Conservation (phyloP, 2,797 vertebrate genomes). For the Mus caroli region DNA sequence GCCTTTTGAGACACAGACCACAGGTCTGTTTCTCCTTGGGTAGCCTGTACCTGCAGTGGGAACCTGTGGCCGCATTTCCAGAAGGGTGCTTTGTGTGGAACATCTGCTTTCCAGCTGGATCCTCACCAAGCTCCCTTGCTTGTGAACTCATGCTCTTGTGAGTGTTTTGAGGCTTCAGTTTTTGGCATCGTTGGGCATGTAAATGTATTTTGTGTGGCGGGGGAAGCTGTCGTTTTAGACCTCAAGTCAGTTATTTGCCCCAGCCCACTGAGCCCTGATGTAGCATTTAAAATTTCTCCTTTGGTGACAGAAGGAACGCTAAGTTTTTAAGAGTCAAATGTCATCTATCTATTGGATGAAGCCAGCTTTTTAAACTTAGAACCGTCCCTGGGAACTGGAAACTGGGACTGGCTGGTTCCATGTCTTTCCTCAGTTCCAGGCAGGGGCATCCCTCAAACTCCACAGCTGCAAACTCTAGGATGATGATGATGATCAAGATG, state of each 20-base stretch:
- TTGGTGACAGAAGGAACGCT: constrained; percentile 30
- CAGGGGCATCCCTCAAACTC: background rate
- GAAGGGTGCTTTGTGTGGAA: background rate
- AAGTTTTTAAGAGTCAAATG: constrained; percentile 7
- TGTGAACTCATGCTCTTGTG: background rate
- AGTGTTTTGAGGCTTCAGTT: background rate
- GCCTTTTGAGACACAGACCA: background rate
- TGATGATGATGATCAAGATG: background rate
- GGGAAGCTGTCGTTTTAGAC: background rate
- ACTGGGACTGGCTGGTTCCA: background rate
- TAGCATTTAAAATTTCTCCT: constrained; percentile 48
- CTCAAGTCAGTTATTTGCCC: constrained; percentile 7
- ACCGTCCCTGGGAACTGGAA: background rate
- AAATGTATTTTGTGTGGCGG: constrained; percentile 23
- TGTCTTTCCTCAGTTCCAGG: background rate
- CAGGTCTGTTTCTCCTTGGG: background rate
- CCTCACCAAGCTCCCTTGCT: background rate
- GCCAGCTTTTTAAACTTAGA: constrained; percentile 25
- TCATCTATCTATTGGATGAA: background rate
- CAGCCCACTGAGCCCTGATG: background rate
- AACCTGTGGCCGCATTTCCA: background rate
- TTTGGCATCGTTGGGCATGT: background rate
- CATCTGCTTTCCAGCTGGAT: background rate
- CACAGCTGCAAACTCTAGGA: background rate
- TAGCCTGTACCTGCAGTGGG: background rate